Evolutionary conservation across 1,140 invertebrate species (phyloP).

Genomic region (Pomacea maculata): DNA sequence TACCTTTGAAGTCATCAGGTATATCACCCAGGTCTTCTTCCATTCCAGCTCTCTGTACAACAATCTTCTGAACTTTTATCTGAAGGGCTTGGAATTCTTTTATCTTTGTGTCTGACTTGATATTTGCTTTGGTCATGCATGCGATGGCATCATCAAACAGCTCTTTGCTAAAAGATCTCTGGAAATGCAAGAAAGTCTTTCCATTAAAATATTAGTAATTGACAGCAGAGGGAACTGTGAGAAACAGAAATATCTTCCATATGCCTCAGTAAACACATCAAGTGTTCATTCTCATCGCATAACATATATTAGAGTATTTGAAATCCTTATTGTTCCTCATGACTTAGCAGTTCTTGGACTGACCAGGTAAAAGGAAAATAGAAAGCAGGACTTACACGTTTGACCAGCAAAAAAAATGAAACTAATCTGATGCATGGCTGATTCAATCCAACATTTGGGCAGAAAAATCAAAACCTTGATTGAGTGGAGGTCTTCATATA

Average conservation of each 20-base stretch:
- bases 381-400: no score
- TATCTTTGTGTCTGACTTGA: constrained; percentile 83
- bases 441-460: no score
- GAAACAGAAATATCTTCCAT: constrained; percentile 3
- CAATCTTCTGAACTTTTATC: constrained; percentile 80
- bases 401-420: no score
- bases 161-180: constrained; percentile 93
- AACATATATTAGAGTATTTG: no score
- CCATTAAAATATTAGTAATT: not conserved
- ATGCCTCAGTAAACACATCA: not conserved
- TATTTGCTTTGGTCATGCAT: constrained; percentile 80
- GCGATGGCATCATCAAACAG: constrained; percentile 89
- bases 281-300: no score
- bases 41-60: constrained; percentile 75
- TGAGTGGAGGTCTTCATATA: no score
- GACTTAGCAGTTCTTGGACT: no score
- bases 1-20: constrained; percentile 92
- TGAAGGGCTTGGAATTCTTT: constrained; percentile 84
- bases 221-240: not conserved
- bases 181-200: constrained; percentile 32
- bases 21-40: constrained; percentile 90
- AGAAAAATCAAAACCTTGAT: no score
- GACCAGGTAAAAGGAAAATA: no score
- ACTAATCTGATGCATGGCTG: no score
- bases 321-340: no score